These are phyloP conservation scores for Caretta caretta DNA, from an alignment of 2,113 vertebrate species.

Conservation along the genomic window DNA sequence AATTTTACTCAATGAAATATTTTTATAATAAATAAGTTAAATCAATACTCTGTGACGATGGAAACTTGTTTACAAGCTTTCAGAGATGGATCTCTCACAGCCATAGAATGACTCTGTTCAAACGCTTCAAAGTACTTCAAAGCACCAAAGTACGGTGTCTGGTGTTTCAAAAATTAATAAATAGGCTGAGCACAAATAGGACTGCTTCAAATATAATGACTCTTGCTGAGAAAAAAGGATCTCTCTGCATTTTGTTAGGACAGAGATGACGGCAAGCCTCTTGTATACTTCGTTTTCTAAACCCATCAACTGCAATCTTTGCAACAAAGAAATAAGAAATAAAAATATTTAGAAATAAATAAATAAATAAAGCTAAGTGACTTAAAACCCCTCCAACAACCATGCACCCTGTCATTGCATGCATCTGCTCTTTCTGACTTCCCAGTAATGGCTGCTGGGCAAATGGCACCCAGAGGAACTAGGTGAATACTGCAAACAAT, in stretches of 20 bases:
- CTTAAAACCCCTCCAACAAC: constrained; percentile 13
- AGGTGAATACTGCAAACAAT: neutral
- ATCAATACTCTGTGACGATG: neutral
- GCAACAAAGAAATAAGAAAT: constrained; percentile 39
- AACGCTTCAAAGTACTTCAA: constrained; percentile 37
- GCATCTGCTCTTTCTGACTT: constrained; percentile 5
- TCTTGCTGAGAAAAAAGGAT: constrained; percentile 64
- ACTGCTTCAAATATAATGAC: constrained; percentile 23
- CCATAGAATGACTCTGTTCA: neutral
- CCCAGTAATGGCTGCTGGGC: neutral
- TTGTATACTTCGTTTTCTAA: constrained; percentile 47
- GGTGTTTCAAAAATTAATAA: constrained; percentile 60
- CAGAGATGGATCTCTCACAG: neutral
- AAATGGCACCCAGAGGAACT: neutral
- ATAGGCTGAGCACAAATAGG: constrained; percentile 46
- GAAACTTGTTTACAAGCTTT: constrained; percentile 39
- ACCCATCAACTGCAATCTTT: constrained; percentile 35
- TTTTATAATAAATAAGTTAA: constrained; percentile 7
- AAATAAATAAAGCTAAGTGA: constrained; percentile 34
- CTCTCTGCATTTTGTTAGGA: constrained; percentile 40
- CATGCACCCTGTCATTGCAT: neutral
- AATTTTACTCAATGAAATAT: neutral
- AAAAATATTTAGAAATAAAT: constrained; percentile 18
- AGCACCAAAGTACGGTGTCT: neutral
- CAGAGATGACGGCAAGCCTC: constrained; percentile 24